Conservation (phyloP, 2,797 vertebrate species). For the Crenichthys baileyi region DNA sequence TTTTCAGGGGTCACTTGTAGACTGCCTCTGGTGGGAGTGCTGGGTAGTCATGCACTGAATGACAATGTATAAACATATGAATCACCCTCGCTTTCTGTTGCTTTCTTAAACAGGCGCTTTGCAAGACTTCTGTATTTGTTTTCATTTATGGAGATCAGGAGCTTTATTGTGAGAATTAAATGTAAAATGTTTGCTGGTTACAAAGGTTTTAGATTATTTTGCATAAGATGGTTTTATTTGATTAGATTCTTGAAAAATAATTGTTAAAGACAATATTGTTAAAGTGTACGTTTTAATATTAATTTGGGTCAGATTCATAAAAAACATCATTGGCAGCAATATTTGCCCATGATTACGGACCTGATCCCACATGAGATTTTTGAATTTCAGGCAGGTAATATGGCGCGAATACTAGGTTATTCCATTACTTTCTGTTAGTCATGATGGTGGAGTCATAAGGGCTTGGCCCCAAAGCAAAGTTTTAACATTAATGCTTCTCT, state of each 20-base stretch:
- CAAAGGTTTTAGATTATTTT: no score
- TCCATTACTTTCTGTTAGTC: constrained; percentile 84
- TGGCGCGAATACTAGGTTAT: constrained; percentile 81
- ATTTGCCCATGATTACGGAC: constrained; percentile 80
- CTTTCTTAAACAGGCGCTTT: constrained; percentile 49
- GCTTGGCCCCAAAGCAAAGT: constrained; percentile 79
- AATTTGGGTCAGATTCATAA: constrained; percentile 73
- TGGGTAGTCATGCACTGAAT: constrained; percentile 83
- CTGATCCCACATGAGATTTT: constrained; percentile 72
- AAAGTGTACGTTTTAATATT: constrained; percentile 75
- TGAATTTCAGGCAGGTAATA: constrained; percentile 72
- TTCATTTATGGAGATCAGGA: constrained; percentile 38
- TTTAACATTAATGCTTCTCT: constrained; percentile 83
- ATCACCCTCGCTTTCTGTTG: constrained; percentile 52
- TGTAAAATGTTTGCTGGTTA: constrained; percentile 9
- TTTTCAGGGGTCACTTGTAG: constrained; percentile 82
- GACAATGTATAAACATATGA: constrained; percentile 79
- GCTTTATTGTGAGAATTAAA: constrained; percentile 29
- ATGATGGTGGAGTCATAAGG: constrained; percentile 80
- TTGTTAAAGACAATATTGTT: constrained; percentile 79
- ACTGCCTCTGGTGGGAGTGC: constrained; percentile 81
- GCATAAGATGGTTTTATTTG: not conserved
- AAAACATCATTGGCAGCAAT: constrained; percentile 79
- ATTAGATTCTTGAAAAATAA: not conserved
- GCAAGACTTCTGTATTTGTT: constrained; percentile 29